Evolutionary conservation across 2,113 vertebrate genomes (phyloP).

Genomic region (Dascyllus trimaculatus): DNA sequence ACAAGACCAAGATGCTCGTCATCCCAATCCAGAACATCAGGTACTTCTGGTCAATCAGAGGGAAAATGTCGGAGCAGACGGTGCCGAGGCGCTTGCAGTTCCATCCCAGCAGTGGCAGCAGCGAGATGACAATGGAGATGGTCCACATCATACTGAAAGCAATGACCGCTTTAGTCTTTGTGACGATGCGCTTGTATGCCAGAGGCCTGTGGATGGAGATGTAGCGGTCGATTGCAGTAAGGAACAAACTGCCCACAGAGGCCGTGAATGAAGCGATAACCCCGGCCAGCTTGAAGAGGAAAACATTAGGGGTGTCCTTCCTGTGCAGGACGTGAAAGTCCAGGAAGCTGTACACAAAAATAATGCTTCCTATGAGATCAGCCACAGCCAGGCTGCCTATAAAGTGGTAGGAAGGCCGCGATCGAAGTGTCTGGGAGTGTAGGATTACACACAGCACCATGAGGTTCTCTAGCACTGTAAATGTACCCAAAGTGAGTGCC

Average conservation of each 20-base stretch:
- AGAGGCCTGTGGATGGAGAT: slow-evolving; percentile 97
- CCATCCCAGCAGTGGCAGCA: slow-evolving; percentile 97
- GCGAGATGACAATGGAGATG: slow-evolving; percentile 92
- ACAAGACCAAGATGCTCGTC: slow-evolving; percentile 92
- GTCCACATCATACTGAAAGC: slow-evolving; percentile 98
- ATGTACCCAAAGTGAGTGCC: slow-evolving; percentile 94
- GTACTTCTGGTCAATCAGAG: slow-evolving; percentile 95
- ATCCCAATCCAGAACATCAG: slow-evolving; percentile 99
- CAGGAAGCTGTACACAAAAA: slow-evolving; percentile 99
- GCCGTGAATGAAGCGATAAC: slow-evolving; percentile 98
- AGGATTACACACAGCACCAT: slow-evolving; percentile 96
- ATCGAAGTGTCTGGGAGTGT: slow-evolving; percentile 94
- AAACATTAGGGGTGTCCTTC: slow-evolving; percentile 94
- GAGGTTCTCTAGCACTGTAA: slow-evolving; percentile 97
- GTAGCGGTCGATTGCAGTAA: slow-evolving; percentile 98
- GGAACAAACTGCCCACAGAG: slow-evolving; percentile 97
- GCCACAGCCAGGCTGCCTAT: slow-evolving; percentile 97
- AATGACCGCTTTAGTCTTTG: slow-evolving; percentile 94
- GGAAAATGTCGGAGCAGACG: slow-evolving; percentile 97
- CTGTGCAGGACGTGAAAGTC: slow-evolving; percentile 98
- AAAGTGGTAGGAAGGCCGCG: slow-evolving; percentile 97
- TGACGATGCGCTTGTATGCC: slow-evolving; percentile 96
- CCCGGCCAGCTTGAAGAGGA: slow-evolving; percentile 96
- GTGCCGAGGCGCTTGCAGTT: slow-evolving; percentile 97
- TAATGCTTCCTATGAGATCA: slow-evolving; percentile 96